Conservation (phyloP, 2,888 invertebrate genomes). For the Augochlorella aurata region DNA sequence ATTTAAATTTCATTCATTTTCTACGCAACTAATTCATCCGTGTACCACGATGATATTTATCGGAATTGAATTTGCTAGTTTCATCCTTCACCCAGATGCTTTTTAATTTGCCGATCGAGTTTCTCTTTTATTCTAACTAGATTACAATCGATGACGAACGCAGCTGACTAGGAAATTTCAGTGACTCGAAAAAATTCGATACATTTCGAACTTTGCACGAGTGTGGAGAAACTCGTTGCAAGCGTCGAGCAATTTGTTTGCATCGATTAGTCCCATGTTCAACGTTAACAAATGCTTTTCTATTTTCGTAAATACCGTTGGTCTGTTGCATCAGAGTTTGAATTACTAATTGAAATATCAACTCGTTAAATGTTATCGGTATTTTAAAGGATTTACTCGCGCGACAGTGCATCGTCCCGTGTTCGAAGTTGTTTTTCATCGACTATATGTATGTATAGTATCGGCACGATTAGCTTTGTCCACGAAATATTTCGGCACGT, state of each 20-base stretch:
- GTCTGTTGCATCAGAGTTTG: no score
- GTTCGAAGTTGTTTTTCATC: no score
- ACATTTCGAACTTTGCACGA: neutral
- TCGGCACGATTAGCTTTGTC: no score
- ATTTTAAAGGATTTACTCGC: no score
- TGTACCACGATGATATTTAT: neutral
- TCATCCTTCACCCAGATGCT: neutral
- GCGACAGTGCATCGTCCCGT: no score
- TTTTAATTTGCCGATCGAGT: neutral
- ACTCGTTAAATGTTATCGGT: no score
- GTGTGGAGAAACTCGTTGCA: neutral
- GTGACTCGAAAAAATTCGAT: neutral
- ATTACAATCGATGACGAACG: neutral
- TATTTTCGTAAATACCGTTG: neutral
- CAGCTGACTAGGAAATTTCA: neutral
- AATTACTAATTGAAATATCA: no score
- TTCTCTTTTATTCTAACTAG: neutral
- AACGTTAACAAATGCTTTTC: constrained; percentile 1
- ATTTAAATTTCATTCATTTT: no score
- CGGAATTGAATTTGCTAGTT: neutral
- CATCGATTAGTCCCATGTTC: neutral
- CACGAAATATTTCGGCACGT: no score
- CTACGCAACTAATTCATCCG: neutral
- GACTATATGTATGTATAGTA: no score
- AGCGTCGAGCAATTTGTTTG: neutral